Conservation (phyloP, 2,113 vertebrate genomes). For the Gopherus flavomarginatus region DNA sequence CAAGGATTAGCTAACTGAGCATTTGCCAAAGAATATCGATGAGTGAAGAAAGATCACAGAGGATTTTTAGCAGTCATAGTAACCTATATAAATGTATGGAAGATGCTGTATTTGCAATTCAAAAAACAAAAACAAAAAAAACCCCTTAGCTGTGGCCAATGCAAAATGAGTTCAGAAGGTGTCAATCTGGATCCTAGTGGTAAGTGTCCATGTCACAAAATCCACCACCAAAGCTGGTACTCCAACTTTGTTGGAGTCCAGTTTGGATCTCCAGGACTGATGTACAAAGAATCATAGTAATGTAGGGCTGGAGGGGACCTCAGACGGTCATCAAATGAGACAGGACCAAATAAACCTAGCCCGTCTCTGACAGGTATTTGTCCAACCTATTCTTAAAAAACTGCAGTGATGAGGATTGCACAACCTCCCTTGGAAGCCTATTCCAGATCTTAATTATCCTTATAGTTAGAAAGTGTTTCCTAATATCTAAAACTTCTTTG, state of each 20-base stretch:
- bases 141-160: not conserved
- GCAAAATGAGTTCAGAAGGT: not conserved
- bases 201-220: not conserved
- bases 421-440: not conserved
- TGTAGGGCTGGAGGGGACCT: not conserved
- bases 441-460: not conserved
- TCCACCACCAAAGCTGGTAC: not conserved
- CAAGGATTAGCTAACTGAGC: constrained; percentile 26
- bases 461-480: not conserved
- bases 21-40: constrained; percentile 29
- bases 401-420: not conserved
- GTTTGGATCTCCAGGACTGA: rapidly evolving
- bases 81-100: constrained; percentile 9
- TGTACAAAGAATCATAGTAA: not conserved
- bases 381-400: not conserved
- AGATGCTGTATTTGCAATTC: constrained; percentile 17
- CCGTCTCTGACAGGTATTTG: not conserved
- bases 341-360: not conserved
- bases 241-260: not conserved
- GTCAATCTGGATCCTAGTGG: constrained; percentile 11
- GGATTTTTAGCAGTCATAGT: constrained; percentile 6
- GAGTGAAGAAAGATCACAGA: constrained; percentile 43
- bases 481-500: not conserved
- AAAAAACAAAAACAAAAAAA: not conserved
- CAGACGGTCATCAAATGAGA: not conserved